phyloP scores from a whole-genome alignment of 2,797 vertebrate species.

The Cynopterus sphinx region DNA sequence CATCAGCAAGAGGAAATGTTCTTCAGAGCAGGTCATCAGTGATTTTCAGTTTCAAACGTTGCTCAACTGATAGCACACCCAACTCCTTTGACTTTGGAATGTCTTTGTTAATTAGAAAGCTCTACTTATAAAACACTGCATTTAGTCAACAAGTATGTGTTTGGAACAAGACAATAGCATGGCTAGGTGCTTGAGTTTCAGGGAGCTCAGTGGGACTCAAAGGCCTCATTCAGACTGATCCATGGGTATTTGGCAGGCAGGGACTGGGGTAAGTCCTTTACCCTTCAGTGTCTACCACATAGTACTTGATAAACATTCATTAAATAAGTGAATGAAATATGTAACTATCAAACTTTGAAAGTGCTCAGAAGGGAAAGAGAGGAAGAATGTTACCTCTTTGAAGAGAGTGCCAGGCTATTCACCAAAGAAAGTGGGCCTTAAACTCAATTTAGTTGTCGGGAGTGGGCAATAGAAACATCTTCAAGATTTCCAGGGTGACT shows the following conservation, averaged over 20 bases:
- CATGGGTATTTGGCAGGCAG: neutral
- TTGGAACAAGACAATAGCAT: slow-evolving; percentile 18
- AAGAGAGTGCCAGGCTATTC: neutral
- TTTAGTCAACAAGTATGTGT: slow-evolving; percentile 48
- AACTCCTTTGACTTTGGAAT: slow-evolving; percentile 48
- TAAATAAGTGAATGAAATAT: neutral
- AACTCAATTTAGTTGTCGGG: neutral
- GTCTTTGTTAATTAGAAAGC: slow-evolving; percentile 60
- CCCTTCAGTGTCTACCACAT: neutral
- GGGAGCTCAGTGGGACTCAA: slow-evolving; percentile 49
- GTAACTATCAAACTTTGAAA: slow-evolving; percentile 24
- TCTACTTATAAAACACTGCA: neutral
- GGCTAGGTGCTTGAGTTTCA: slow-evolving; percentile 63
- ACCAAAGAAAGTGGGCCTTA: neutral
- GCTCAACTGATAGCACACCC: neutral
- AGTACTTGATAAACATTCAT: neutral
- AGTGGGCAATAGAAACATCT: neutral
- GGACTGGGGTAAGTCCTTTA: neutral
- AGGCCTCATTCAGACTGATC: slow-evolving; percentile 59
- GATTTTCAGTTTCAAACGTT: slow-evolving; percentile 53
- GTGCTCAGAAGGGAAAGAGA: neutral
- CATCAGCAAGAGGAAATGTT: neutral
- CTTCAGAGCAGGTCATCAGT: slow-evolving; percentile 17
- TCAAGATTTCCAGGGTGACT: neutral
- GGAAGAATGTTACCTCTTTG: neutral